Evolutionary conservation across 2,797 vertebrate species (phyloP).

Genomic region (Zenarchopterus dispar): DNA sequence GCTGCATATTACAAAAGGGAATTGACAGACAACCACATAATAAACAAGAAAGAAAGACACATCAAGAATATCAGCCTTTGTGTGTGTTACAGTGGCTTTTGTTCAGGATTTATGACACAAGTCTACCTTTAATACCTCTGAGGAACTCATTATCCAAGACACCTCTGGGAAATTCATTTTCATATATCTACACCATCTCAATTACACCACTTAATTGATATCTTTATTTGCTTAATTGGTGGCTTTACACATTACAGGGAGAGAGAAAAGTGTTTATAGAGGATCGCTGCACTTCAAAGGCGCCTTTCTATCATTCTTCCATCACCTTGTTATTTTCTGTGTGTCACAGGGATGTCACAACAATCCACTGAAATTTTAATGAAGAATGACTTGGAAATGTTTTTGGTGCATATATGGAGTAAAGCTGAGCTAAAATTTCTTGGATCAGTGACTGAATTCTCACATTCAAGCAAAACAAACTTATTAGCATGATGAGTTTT

Average conservation of each 20-base stretch:
- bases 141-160: slow-evolving; percentile 74
- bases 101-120: slow-evolving; percentile 33
- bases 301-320: slow-evolving; percentile 49
- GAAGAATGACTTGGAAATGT: slow-evolving; percentile 54
- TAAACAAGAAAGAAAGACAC: slow-evolving; percentile 42
- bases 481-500: slow-evolving; percentile 35
- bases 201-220: slow-evolving; percentile 85
- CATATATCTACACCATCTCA: slow-evolving; percentile 80
- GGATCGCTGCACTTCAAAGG: slow-evolving; percentile 40
- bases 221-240: slow-evolving; percentile 84
- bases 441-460: slow-evolving; percentile 30
- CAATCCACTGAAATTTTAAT: slow-evolving; percentile 53
- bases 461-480: slow-evolving; percentile 27
- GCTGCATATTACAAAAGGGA: neutral
- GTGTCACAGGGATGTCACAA: slow-evolving; percentile 61
- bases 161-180: slow-evolving; percentile 81
- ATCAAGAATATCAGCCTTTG: slow-evolving; percentile 28
- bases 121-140: slow-evolving; percentile 71
- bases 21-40: slow-evolving; percentile 27
- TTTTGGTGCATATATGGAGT: slow-evolving; percentile 21
- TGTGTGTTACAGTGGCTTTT: slow-evolving; percentile 33
- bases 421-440: slow-evolving; percentile 38
- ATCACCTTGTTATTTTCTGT: slow-evolving; percentile 56
- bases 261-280: slow-evolving; percentile 26
- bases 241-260: slow-evolving; percentile 54